These are phyloP conservation scores for Anniella stebbinsi DNA, from an alignment of 2,797 vertebrate species.

Conservation along the genomic window DNA sequence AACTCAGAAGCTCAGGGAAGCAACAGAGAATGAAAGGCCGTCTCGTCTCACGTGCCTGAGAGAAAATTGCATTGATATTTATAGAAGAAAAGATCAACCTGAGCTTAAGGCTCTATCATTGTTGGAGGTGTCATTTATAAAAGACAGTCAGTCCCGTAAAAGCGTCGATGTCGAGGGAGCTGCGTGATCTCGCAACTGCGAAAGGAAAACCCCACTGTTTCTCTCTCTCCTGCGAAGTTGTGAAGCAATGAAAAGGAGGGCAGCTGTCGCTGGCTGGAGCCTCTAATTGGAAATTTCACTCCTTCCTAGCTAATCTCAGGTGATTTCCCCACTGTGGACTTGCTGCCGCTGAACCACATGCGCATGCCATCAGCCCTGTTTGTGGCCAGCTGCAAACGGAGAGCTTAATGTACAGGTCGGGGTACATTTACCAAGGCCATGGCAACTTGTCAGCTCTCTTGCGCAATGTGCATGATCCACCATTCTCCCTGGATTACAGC, in stretches of 20 bases:
- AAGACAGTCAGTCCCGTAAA: not conserved
- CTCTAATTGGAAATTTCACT: slow-evolving; percentile 42
- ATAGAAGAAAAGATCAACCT: slow-evolving; percentile 23
- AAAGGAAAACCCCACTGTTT: not conserved
- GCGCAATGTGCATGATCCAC: not conserved
- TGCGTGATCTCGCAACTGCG: rapidly evolving
- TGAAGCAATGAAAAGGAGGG: not conserved
- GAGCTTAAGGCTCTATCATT: slow-evolving; percentile 13
- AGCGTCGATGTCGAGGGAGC: not conserved
- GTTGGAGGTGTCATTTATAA: slow-evolving; percentile 4
- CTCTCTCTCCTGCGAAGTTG: slow-evolving; percentile 2
- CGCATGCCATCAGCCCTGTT: slow-evolving; percentile 4
- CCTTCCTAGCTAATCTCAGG: slow-evolving; percentile 12
- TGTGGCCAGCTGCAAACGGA: slow-evolving; percentile 30
- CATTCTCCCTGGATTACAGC: not conserved
- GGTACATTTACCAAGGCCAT: slow-evolving; percentile 16
- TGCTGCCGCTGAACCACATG: slow-evolving; percentile 14
- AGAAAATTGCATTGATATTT: not conserved
- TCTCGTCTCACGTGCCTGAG: not conserved
- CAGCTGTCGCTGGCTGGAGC: slow-evolving; percentile 21
- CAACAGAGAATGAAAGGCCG: slow-evolving; percentile 6
- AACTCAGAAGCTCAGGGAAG: rapidly evolving
- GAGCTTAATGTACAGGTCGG: not conserved
- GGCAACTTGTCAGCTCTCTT: not conserved
- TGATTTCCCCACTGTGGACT: slow-evolving; percentile 37